Conservation (phyloP, 1,140 invertebrate species). For the Penaeus vannamei region DNA sequence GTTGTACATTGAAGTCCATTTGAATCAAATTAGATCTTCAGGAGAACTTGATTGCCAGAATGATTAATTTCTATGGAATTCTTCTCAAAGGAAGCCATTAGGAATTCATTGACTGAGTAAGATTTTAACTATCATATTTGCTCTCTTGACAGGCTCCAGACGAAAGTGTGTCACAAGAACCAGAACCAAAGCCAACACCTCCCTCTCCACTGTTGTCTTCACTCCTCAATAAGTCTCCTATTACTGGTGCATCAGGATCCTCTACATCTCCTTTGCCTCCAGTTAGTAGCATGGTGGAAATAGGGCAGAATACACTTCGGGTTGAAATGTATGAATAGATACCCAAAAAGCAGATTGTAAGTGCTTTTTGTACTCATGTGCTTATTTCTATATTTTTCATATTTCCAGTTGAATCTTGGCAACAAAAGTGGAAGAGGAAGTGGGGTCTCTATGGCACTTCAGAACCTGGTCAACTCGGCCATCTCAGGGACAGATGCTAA, state of each 20-base stretch:
- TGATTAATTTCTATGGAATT: no score
- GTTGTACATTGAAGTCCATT: no score
- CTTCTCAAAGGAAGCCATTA: no score
- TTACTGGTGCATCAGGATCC: conserved; percentile 29
- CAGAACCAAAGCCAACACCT: conserved; percentile 38
- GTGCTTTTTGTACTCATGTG: neutral
- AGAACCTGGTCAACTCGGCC: conserved; percentile 54
- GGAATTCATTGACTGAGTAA: no score
- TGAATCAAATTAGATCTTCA: no score
- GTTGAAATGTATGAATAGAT: neutral
- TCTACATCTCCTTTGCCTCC: conserved; percentile 20
- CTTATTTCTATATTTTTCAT: neutral
- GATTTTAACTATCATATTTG: no score
- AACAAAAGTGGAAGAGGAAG: conserved; percentile 14
- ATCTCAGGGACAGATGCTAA: conserved; percentile 53
- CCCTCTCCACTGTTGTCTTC: conserved; percentile 53
- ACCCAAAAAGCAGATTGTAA: neutral
- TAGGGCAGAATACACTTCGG: neutral
- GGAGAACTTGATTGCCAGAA: no score
- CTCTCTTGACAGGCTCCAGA: neutral
- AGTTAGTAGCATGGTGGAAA: neutral
- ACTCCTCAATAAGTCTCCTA: conserved; percentile 41
- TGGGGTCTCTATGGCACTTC: conserved; percentile 48
- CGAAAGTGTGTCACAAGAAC: neutral
- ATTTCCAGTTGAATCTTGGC: conserved; percentile 14